phyloP scores from a whole-genome alignment of 2,797 vertebrate species.

The Gouania willdenowi region DNA sequence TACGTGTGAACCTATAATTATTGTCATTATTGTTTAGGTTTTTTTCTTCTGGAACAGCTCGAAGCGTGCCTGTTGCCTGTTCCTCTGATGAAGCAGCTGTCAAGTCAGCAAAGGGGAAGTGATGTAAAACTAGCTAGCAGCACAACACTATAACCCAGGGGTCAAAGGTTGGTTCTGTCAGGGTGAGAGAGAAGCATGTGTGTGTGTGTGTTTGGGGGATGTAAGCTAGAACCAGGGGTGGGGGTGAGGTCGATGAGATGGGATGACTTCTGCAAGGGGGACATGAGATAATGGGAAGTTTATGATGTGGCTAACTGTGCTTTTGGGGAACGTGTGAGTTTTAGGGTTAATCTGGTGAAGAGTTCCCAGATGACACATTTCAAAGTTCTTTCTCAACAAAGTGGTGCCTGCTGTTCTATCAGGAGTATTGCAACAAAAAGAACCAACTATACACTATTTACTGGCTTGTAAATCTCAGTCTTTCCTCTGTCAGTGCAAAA shows the following conservation, averaged over 20 bases:
- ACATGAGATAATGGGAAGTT: slow-evolving; percentile 23
- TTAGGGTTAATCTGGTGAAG: slow-evolving; percentile 13
- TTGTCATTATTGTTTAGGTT: slow-evolving; percentile 69
- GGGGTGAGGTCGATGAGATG: too few species aligned
- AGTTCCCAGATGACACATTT: slow-evolving; percentile 43
- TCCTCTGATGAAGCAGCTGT: slow-evolving; percentile 49
- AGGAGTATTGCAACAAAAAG: too few species aligned
- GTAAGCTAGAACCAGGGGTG: not conserved
- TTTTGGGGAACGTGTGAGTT: slow-evolving; percentile 20
- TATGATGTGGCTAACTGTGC: slow-evolving; percentile 17
- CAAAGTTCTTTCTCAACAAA: too few species aligned
- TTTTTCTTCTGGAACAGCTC: slow-evolving; percentile 39
- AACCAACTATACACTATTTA: too few species aligned
- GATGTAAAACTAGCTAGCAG: slow-evolving; percentile 53
- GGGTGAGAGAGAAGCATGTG: not conserved
- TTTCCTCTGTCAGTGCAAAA: too few species aligned
- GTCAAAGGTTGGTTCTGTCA: slow-evolving; percentile 42
- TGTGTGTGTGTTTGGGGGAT: not conserved
- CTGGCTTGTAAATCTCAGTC: too few species aligned
- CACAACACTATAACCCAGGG: slow-evolving; percentile 34
- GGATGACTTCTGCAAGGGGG: slow-evolving; percentile 4
- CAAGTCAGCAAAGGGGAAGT: slow-evolving; percentile 55
- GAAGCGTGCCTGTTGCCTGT: too few species aligned
- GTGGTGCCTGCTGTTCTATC: too few species aligned
- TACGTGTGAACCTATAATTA: slow-evolving; percentile 71